Percentiles rank a stretch among this genome's conserved stretches.
Evolutionary conservation across 2,113 vertebrate species (phyloP).

Genomic region (Actenoides hombroni): DNA sequence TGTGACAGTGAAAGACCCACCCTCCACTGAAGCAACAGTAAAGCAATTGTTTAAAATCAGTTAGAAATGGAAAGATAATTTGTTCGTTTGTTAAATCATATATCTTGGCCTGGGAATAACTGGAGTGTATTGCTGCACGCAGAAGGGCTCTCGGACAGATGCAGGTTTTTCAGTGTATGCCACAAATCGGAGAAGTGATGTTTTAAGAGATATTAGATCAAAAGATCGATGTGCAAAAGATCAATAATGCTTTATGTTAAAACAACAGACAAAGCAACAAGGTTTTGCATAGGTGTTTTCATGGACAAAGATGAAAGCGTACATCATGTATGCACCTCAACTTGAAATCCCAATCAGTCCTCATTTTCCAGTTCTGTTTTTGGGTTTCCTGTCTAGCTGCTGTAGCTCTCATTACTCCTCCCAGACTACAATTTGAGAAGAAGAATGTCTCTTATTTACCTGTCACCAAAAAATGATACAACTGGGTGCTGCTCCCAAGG

Average conservation of each 20-base stretch:
- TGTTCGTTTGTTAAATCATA: slow-evolving; percentile 61
- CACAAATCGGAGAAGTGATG: neutral
- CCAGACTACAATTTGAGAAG: neutral
- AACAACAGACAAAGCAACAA: neutral
- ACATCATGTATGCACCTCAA: neutral
- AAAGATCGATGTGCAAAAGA: neutral
- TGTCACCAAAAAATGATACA: neutral
- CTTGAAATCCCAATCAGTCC: neutral
- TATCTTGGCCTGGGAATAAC: slow-evolving; percentile 20
- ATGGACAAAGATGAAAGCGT: neutral
- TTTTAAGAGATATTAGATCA: neutral
- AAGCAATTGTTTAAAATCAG: slow-evolving; percentile 59
- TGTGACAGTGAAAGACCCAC: slow-evolving; percentile 79
- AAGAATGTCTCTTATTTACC: neutral
- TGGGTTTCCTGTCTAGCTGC: neutral
- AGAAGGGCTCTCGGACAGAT: neutral
- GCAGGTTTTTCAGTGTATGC: neutral
- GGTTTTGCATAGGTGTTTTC: neutral
- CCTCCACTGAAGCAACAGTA: slow-evolving; percentile 38
- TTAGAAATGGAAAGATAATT: slow-evolving; percentile 64
- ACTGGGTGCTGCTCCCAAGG: neutral
- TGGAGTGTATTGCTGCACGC: neutral
- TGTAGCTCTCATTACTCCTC: neutral
- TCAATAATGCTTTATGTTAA: neutral
- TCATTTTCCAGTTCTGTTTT: neutral